Evolutionary conservation across 2,113 vertebrate genomes (phyloP), one percentile per base, ranked within the genome.

Genomic region (Mystacornis crossleyi): DNA sequence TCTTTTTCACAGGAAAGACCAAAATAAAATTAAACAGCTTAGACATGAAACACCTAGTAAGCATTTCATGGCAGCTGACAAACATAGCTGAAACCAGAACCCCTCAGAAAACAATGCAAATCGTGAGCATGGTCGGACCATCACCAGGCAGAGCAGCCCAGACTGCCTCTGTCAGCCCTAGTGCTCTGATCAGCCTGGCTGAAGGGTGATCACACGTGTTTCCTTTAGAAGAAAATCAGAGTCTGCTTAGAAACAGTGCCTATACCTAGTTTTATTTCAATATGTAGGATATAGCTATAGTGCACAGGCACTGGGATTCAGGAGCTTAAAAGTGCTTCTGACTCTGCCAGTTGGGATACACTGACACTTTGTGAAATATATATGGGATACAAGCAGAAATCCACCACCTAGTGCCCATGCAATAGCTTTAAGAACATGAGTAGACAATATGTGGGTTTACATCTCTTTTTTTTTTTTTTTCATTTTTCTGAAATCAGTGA

Each of bases 191-290:
- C 54, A 74, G 5, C 8, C 25, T 62, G 34, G 20, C 0, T 0
- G 36, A 34, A 87, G 51, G 23, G 21, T 4, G 2, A 29, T 54
- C 1, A 0, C 34, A 61, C 7, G 3, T 3, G 11, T 51, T 84
- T 74, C 28, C 61, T 74, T 38, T 36, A 58, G 47, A 81, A 71
- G 47, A 73, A 66, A 81, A 73, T 33, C 33, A 47, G 53, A 64
- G 28, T 19, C 73, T 86, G 40, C 24, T 45, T 38, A 78, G 28
- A 84, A 45, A n/a, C 3, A 8, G 54, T 20, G 38, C 1, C 1
- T 43, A 5, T 34, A 24, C 2, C 6, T 31, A 33, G 18, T 58
- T 87, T 58, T 38, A 24, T 78, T 78, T 93, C 73, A 50, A 4
- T 24, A 23, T 5, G 1, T 5, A 45, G 19, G 12, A n/a, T 73